These are phyloP conservation scores for Alectoris magna DNA, from an alignment of 2,797 vertebrate species.

Conservation along the genomic window DNA sequence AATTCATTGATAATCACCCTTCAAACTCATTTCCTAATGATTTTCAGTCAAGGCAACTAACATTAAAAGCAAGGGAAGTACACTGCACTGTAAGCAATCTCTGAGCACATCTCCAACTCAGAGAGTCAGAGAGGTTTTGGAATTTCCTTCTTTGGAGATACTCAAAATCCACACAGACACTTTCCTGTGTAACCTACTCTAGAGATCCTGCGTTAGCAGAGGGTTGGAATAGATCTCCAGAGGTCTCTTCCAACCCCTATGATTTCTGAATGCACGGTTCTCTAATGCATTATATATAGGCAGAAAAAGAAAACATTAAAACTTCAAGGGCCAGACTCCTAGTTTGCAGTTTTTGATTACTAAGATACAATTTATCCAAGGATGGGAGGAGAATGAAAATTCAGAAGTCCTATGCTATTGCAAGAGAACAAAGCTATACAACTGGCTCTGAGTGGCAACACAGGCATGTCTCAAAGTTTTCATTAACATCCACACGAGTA, in stretches of 20 bases:
- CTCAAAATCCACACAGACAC: not conserved
- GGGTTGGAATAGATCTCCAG: not conserved
- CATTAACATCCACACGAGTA: not conserved
- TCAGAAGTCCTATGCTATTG: not conserved
- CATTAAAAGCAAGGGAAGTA: not conserved
- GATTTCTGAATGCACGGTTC: not conserved
- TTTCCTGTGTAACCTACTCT: not conserved
- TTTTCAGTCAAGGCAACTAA: not conserved
- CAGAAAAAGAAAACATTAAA: not conserved
- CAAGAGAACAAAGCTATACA: not conserved
- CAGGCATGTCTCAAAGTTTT: not conserved
- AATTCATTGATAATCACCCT: not conserved
- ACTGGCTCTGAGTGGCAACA: not conserved
- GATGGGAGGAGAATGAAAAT: not conserved
- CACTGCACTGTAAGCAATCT: not conserved
- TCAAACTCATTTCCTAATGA: not conserved
- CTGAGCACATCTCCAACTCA: not conserved
- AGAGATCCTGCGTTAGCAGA: not conserved
- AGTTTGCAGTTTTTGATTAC: not conserved
- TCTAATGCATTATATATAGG: not conserved
- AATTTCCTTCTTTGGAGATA: not conserved
- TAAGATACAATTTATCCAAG: not conserved
- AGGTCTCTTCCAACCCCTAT: not conserved
- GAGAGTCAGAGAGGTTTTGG: not conserved
- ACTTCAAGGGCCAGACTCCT: not conserved